A percentile compares a stretch with the other conserved stretches of the same genome.
Evolutionary conservation across 1,140 invertebrate genomes (phyloP).

Genomic region (Hyles vespertilio): DNA sequence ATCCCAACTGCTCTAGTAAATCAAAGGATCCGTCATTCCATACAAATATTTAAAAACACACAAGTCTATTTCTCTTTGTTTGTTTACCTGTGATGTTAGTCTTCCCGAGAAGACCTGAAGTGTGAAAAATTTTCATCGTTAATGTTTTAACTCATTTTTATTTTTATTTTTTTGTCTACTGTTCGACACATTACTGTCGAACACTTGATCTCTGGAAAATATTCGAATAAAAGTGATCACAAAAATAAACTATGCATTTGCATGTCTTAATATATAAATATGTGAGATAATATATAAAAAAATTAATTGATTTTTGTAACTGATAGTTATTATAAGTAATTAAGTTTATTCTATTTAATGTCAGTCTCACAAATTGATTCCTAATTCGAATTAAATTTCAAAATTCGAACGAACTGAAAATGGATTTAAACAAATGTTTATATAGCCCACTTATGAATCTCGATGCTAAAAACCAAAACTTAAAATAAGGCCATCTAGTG

Average conservation of each 20-base stretch:
- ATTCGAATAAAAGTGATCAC: conserved; percentile 51
- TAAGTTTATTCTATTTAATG: too few relatives aligned
- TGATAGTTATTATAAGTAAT: too few relatives aligned
- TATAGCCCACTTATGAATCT: too few relatives aligned
- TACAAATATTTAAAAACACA: conserved; percentile 41
- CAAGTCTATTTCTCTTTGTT: conserved; percentile 31
- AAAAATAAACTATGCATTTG: too few relatives aligned
- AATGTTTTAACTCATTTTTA: conserved; percentile 48
- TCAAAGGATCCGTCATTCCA: conserved; percentile 56
- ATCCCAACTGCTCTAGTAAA: conserved; percentile 3
- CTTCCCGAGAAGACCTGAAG: conserved; percentile 77
- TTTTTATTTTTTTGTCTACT: conserved; percentile 34
- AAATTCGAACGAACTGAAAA: too few relatives aligned
- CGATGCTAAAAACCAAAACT: too few relatives aligned
- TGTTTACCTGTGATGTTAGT: conserved; percentile 76
- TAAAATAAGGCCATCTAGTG: not conserved
- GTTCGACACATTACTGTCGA: conserved; percentile 53
- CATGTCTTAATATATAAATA: too few relatives aligned
- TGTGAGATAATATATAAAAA: too few relatives aligned
- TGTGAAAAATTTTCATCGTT: conserved; percentile 74
- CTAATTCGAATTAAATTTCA: too few relatives aligned
- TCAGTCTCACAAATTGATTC: too few relatives aligned
- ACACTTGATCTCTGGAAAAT: conserved; percentile 72
- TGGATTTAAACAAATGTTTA: too few relatives aligned
- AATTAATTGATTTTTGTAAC: too few relatives aligned